phyloP scores from a whole-genome alignment of 23 tunicate species.

The Trididemnum miniatum region DNA sequence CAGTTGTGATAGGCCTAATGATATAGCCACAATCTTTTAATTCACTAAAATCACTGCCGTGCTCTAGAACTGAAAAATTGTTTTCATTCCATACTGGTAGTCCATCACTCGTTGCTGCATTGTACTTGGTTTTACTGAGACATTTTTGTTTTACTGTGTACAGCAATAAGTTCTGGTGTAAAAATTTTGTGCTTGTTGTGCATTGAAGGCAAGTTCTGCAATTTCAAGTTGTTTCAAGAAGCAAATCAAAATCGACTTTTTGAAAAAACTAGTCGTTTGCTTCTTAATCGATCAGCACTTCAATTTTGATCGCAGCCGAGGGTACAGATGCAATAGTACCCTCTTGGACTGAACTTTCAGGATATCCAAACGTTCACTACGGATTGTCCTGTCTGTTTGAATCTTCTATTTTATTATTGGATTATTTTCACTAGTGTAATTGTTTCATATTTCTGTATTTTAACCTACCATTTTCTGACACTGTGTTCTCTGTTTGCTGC shows the following conservation, averaged over 20 bases:
- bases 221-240: conserved; percentile 45
- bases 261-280: conserved; percentile 8
- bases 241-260: neutral
- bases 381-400: neutral
- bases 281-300: conserved; percentile 4
- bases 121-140: too few species aligned
- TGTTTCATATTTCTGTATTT: conserved; percentile 74
- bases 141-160: too few species aligned
- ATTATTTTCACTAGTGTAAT: conserved; percentile 54
- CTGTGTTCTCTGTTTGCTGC: conserved; percentile 79
- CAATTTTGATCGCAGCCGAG: conserved; percentile 37
- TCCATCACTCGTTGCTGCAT: too few species aligned
- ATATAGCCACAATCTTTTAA: too few species aligned
- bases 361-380: neutral
- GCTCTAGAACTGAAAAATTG: too few species aligned
- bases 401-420: conserved; percentile 38
- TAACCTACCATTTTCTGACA: conserved; percentile 69
- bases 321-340: conserved; percentile 66
- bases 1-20: too few species aligned
- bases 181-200: conserved; percentile 24
- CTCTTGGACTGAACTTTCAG: conserved; percentile 18
- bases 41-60: too few species aligned
- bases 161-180: conserved; percentile 38
- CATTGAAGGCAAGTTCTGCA: conserved; percentile 62
- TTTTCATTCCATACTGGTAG: too few species aligned